Percentiles rank a stretch among this genome's conserved stretches.
Evolutionary conservation across 2,113 vertebrate species (phyloP).

Genomic region (Vicugna pacos): DNA sequence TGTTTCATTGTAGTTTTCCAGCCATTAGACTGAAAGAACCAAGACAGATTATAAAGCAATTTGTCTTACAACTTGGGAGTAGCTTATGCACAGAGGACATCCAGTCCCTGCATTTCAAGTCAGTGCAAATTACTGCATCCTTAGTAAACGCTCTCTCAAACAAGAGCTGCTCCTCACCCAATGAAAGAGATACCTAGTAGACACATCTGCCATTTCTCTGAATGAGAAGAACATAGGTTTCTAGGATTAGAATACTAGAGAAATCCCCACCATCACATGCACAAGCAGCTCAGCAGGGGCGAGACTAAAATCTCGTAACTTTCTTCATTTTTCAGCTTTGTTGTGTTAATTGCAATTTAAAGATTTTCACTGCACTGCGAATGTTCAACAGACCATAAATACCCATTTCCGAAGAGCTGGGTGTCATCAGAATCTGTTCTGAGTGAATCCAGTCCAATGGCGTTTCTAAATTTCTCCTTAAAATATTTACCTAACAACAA

Average conservation of each 20-base stretch:
- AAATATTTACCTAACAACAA: conserved; percentile 24
- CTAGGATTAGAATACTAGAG: conserved; percentile 76
- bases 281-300: conserved; percentile 33
- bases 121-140: background rate
- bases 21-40: background rate
- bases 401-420: conserved; percentile 46
- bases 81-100: background rate
- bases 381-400: conserved; percentile 67
- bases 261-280: background rate
- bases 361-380: conserved; percentile 65
- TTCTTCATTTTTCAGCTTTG: conserved; percentile 58
- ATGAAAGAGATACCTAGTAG: background rate
- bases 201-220: background rate
- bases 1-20: background rate
- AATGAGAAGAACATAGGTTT: conserved; percentile 19
- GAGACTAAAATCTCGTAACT: conserved; percentile 54
- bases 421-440: background rate
- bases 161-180: background rate
- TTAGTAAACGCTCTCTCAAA: background rate
- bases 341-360: conserved; percentile 72
- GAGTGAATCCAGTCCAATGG: background rate
- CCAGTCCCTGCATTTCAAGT: background rate
- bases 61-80: background rate
- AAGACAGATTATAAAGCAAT: background rate
- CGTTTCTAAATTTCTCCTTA: conserved; percentile 29